phyloP scores from a whole-genome alignment of 2,888 invertebrate genomes.

The Mimachlamys varia region DNA sequence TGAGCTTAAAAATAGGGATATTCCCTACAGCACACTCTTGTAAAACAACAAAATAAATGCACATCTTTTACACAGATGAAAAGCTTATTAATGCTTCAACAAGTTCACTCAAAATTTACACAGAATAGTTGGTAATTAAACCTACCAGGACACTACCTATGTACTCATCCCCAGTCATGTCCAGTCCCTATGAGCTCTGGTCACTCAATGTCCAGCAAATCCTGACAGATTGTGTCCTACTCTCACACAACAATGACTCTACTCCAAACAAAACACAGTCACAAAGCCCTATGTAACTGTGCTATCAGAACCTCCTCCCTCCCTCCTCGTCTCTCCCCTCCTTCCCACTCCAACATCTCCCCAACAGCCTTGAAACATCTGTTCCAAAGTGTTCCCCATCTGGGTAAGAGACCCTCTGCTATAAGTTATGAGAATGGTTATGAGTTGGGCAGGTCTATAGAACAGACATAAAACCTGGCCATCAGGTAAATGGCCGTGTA shows the following conservation, averaged over 20 bases:
- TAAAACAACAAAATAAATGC: too few species aligned
- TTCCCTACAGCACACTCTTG: too few species aligned
- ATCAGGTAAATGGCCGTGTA: slow-evolving; percentile 10
- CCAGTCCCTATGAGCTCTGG: neutral
- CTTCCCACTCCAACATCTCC: neutral
- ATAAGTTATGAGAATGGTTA: neutral
- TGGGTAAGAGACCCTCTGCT: neutral
- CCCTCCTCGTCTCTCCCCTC: neutral
- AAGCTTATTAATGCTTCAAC: too few species aligned
- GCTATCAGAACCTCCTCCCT: too few species aligned
- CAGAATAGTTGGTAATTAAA: neutral
- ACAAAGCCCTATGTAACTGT: neutral
- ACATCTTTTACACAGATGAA: too few species aligned
- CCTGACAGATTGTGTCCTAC: neutral
- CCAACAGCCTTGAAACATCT: neutral
- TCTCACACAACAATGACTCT: neutral
- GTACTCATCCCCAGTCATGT: slow-evolving; percentile 14
- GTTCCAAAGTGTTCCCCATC: neutral
- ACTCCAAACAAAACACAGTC: neutral
- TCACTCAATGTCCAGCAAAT: neutral
- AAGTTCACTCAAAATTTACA: too few species aligned
- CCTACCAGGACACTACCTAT: slow-evolving; percentile 8
- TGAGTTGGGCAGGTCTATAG: neutral
- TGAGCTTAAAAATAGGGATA: too few species aligned
- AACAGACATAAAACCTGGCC: neutral